These are phyloP conservation scores for Drosophila bocqueti DNA, from an alignment of 1,140 invertebrate genomes.

Conservation along the genomic window DNA sequence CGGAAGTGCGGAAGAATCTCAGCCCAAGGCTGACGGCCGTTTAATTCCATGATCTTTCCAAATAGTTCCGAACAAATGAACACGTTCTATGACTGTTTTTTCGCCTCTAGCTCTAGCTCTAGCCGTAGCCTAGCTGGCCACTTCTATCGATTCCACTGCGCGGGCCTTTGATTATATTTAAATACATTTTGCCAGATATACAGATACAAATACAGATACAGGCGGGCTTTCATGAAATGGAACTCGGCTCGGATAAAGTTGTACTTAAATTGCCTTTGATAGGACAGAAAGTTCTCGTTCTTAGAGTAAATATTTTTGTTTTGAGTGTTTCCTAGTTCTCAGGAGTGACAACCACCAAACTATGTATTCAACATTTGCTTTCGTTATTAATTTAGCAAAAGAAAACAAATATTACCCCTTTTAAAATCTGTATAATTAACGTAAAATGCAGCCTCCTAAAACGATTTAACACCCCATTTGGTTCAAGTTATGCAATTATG, in stretches of 20 bases:
- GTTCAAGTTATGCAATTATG: slow-evolving; percentile 1
- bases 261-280: neutral
- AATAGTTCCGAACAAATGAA: slow-evolving; percentile 61
- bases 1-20: slow-evolving; percentile 79
- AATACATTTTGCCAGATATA: slow-evolving; percentile 37
- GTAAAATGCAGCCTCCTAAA: neutral
- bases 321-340: neutral
- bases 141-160: slow-evolving; percentile 8
- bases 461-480: neutral
- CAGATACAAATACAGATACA: slow-evolving; percentile 14
- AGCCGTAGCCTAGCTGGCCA: slow-evolving; percentile 3
- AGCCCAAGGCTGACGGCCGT: slow-evolving; percentile 71
- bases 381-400: no score
- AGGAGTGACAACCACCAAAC: no score
- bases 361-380: no score
- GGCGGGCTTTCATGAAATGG: slow-evolving; percentile 1
- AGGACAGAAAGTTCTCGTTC: neutral
- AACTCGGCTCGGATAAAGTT: neutral
- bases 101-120: slow-evolving; percentile 37
- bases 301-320: no score
- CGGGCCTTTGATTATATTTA: slow-evolving; percentile 41
- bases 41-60: slow-evolving; percentile 83
- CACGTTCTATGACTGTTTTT: slow-evolving; percentile 65
- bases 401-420: no score
- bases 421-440: neutral